Evolutionary conservation across 2,888 invertebrate genomes (phyloP).

Genomic region (Meliscaeva auricollis): DNA sequence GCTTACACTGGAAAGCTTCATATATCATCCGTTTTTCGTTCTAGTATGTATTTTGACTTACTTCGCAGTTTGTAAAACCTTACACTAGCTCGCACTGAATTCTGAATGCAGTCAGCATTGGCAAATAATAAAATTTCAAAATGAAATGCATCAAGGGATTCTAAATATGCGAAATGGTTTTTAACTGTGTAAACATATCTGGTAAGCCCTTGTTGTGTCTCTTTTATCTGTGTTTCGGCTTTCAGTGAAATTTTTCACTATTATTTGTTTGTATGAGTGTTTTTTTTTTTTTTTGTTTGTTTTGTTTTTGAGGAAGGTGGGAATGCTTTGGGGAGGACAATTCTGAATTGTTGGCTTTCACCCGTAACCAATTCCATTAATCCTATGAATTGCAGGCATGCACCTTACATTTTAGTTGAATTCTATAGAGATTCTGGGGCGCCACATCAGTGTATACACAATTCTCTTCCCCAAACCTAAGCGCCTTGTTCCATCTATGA

Average conservation of each 20-base stretch:
- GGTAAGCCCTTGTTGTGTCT: slow-evolving; percentile 69
- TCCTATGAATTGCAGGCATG: slow-evolving; percentile 72
- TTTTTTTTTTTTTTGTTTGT: neutral
- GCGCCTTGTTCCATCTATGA: neutral
- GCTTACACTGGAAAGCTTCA: too few relatives aligned
- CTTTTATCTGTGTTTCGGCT: slow-evolving; percentile 10
- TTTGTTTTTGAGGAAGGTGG: neutral
- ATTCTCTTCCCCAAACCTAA: neutral
- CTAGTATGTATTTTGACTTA: too few relatives aligned
- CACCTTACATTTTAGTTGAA: slow-evolving; percentile 65
- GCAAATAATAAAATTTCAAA: slow-evolving; percentile 73
- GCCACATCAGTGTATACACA: slow-evolving; percentile 26
- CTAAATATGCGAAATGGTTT: slow-evolving; percentile 75
- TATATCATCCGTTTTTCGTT: too few relatives aligned
- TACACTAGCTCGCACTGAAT: too few relatives aligned
- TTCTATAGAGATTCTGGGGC: slow-evolving; percentile 49
- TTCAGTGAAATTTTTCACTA: neutral
- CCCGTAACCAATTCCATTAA: slow-evolving; percentile 74
- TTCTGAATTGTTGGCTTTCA: slow-evolving; percentile 68
- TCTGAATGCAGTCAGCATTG: slow-evolving; percentile 16
- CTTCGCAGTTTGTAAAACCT: too few relatives aligned
- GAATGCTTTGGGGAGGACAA: neutral
- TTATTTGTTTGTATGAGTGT: neutral
- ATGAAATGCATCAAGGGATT: slow-evolving; percentile 74
- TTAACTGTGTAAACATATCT: slow-evolving; percentile 75